Evolutionary conservation across 2,797 vertebrate species (phyloP).

Genomic region (Caiman crocodilus): DNA sequence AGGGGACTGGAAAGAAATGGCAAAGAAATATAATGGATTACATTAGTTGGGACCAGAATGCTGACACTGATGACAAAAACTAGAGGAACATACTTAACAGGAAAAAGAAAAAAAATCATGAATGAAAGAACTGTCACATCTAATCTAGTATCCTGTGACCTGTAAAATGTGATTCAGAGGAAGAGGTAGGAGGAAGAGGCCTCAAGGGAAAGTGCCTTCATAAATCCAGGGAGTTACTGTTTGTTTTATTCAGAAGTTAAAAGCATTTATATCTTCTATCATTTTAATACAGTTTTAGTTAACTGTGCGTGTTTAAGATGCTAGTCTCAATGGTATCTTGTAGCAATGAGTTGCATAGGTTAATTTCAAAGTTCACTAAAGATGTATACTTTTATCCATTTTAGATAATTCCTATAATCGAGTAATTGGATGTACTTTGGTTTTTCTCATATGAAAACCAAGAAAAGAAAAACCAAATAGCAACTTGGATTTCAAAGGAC

Average conservation of each 20-base stretch:
- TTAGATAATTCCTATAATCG: neutral
- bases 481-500: neutral
- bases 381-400: neutral
- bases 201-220: neutral
- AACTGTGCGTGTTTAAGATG: neutral
- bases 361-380: neutral
- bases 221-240: neutral
- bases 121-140: neutral
- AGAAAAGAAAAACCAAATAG: neutral
- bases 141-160: neutral
- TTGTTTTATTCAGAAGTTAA: too few species aligned
- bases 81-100: neutral
- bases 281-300: neutral
- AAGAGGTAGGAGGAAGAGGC: neutral
- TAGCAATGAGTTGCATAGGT: neutral
- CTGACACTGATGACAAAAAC: neutral
- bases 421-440: neutral
- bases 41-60: neutral
- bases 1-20: neutral
- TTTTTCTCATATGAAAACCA: neutral
- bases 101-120: neutral
- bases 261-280: neutral
- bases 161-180: neutral
- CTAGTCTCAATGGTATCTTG: neutral
- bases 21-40: neutral